Conservation (phyloP, 2,113 vertebrate species). For the Emydura subglobosa region DNA sequence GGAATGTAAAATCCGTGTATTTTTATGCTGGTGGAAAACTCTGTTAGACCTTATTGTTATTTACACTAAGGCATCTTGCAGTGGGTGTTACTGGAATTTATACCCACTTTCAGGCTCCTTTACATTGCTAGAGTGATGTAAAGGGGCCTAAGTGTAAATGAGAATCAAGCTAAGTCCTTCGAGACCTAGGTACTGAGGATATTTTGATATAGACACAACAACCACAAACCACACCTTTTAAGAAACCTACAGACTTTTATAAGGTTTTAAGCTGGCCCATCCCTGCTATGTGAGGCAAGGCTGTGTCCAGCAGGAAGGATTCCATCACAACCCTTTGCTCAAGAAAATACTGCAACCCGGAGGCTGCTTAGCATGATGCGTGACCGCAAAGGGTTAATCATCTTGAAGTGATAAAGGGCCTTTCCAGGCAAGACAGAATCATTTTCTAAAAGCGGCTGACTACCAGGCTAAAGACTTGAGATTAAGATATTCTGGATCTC, state of each 20-base stretch:
- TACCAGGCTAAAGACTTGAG: accelerated
- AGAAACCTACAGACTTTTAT: neutral
- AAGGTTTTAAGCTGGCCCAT: neutral
- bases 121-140: neutral
- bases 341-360: neutral
- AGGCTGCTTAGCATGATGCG: neutral
- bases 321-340: neutral
- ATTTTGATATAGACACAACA: neutral
- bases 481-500: accelerated
- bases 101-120: neutral
- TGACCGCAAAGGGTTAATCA: neutral
- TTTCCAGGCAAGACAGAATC: neutral
- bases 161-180: neutral
- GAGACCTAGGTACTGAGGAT: neutral
- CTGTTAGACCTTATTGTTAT: neutral
- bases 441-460: neutral
- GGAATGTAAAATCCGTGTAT: neutral
- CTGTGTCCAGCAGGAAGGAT: neutral
- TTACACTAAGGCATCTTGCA: accelerated
- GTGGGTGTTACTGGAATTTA: neutral
- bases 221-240: neutral
- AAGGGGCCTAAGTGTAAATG: neutral
- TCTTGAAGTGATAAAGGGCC: neutral
- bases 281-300: neutral
- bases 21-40: neutral